Evolutionary conservation across 2,888 invertebrate genomes (phyloP).

Genomic region (Ernsta delagoae): DNA sequence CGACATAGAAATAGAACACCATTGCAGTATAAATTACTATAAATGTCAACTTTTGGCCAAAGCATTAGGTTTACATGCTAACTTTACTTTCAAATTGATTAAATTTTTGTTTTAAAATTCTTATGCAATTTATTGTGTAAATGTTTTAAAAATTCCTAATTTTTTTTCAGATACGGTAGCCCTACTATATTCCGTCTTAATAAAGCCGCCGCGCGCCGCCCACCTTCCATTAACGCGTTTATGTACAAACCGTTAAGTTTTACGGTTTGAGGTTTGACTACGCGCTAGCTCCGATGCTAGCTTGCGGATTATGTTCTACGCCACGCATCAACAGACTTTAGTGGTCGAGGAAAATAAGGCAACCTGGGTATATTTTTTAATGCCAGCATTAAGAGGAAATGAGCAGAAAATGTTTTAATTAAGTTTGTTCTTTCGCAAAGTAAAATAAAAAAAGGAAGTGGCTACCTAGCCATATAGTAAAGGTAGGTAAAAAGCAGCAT

Average conservation of each 20-base stretch:
- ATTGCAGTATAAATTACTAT: too few species aligned
- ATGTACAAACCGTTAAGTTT: slow-evolving; percentile 58
- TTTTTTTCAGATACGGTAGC: not conserved
- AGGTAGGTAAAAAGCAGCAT: too few species aligned
- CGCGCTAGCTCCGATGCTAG: slow-evolving; percentile 19
- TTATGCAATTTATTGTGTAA: too few species aligned
- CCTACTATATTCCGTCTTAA: slow-evolving; percentile 32
- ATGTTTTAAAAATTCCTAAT: too few species aligned
- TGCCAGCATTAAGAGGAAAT: not conserved
- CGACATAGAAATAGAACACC: too few species aligned
- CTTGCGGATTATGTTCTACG: slow-evolving; percentile 29
- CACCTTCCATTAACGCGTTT: slow-evolving; percentile 57
- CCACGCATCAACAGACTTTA: slow-evolving; percentile 34
- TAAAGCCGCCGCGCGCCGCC: slow-evolving; percentile 41
- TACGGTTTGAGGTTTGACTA: slow-evolving; percentile 51
- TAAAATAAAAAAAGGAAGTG: not conserved
- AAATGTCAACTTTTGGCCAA: too few species aligned
- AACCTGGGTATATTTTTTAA: slow-evolving; percentile 16
- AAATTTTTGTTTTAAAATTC: too few species aligned
- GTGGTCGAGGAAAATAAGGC: slow-evolving; percentile 27
- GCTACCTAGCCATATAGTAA: too few species aligned
- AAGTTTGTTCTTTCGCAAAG: not conserved
- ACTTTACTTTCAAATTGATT: too few species aligned
- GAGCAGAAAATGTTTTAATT: not conserved
- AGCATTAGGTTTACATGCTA: too few species aligned